Conservation (phyloP, 2,888 invertebrate species). For the Stegophylla sp. region DNA sequence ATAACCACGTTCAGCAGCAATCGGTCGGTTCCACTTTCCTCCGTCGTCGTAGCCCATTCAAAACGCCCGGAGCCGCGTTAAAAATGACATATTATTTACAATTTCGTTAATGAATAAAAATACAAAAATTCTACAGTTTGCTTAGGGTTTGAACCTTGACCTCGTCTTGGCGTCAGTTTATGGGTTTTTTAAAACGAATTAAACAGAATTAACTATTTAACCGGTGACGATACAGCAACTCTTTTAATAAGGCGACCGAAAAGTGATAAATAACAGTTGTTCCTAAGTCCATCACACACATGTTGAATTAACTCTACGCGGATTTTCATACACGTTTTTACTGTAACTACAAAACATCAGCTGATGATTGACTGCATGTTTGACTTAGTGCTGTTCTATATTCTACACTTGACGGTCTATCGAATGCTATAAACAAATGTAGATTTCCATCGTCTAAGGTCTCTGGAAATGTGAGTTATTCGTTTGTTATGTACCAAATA, state of each 20-base stretch:
- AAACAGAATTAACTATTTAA: background rate
- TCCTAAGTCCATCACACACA: background rate
- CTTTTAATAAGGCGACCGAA: background rate
- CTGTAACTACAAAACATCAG: background rate
- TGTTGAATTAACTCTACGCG: too few species aligned
- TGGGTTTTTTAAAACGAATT: background rate
- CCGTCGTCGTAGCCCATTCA: background rate
- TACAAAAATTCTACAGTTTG: background rate
- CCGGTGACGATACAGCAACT: constrained; percentile 7
- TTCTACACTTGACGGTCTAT: background rate
- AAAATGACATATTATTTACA: constrained; percentile 20
- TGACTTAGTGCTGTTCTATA: background rate
- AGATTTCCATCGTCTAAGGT: too few species aligned
- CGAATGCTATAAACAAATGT: background rate
- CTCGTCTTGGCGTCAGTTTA: background rate
- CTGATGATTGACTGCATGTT: constrained; percentile 1
- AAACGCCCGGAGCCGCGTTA: background rate
- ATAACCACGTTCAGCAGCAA: constrained; percentile 17
- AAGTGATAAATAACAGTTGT: background rate
- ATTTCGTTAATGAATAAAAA: constrained; percentile 12
- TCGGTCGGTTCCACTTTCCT: constrained; percentile 35
- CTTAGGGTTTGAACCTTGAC: background rate
- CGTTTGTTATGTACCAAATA: background rate
- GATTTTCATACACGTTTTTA: too few species aligned
- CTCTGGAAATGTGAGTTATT: background rate